A percentile compares a stretch with the other conserved stretches of the same genome.
Evolutionary conservation across 2,797 vertebrate species (phyloP).

Genomic region (Sebastes matsubarae): DNA sequence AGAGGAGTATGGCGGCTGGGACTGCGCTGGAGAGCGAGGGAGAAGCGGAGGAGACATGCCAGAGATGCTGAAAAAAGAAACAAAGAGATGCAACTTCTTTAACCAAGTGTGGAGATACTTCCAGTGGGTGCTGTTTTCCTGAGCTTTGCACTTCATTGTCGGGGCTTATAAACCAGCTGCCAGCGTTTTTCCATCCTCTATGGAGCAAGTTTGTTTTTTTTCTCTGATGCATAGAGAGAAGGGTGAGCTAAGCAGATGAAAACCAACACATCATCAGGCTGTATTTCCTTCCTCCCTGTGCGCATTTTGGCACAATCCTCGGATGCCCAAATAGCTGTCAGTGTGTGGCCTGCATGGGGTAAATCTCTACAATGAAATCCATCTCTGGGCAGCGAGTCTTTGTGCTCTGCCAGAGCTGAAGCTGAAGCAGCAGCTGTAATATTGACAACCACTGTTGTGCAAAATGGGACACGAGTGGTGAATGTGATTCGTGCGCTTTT

Average conservation of each 20-base stretch:
- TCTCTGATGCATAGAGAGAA: constrained; percentile 56
- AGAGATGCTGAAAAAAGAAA: constrained; percentile 67
- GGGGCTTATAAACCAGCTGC: constrained; percentile 7
- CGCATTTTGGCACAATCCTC: constrained; percentile 49
- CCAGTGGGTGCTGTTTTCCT: constrained; percentile 4
- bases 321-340: constrained; percentile 58
- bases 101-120: constrained; percentile 2
- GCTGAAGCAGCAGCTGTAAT: constrained; percentile 58
- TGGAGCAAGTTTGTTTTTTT: constrained; percentile 80
- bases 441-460: constrained; percentile 50
- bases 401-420: constrained; percentile 81
- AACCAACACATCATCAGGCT: constrained; percentile 48
- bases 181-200: constrained; percentile 58
- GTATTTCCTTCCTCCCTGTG: constrained; percentile 26
- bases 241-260: constrained; percentile 75
- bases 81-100: constrained; percentile 60
- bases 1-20: constrained; percentile 85
- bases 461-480: constrained; percentile 74
- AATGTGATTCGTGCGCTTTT: constrained; percentile 49
- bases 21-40: constrained; percentile 66
- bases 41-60: constrained; percentile 54
- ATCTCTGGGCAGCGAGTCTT: constrained; percentile 80
- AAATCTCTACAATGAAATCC: constrained; percentile 79
- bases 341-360: constrained; percentile 71
- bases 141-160: constrained; percentile 27